A percentile compares a stretch with the other conserved stretches of the same genome.
Evolutionary conservation across 2,888 invertebrate genomes (phyloP).

Genomic region (Crioceris asparagi): DNA sequence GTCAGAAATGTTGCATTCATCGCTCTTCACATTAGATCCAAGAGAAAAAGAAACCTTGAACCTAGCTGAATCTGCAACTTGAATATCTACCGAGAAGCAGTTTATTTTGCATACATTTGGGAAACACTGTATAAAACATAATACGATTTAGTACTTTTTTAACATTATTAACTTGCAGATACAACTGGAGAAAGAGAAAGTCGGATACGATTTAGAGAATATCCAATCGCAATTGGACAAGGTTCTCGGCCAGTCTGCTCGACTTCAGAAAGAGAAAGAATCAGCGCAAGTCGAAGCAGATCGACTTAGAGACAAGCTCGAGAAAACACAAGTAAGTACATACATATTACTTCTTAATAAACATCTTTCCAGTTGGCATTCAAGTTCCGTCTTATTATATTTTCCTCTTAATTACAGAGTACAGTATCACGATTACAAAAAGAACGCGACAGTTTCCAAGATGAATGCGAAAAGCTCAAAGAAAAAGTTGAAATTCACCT

Average conservation of each 20-base stretch:
- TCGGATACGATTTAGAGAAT: conserved; percentile 82
- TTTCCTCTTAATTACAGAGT: conserved; percentile 40
- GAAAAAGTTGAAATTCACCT: conserved; percentile 75
- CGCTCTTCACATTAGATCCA: not conserved
- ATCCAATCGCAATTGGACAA: conserved; percentile 86
- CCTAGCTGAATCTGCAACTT: too few relatives aligned
- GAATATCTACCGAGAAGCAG: too few relatives aligned
- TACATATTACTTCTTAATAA: too few relatives aligned
- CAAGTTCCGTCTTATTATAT: too few relatives aligned
- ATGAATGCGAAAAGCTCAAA: conserved; percentile 70
- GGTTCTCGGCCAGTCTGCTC: conserved; percentile 72
- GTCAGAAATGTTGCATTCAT: not conserved
- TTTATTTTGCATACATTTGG: too few relatives aligned
- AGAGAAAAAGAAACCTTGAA: too few relatives aligned
- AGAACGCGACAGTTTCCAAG: conserved; percentile 73
- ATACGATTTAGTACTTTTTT: too few relatives aligned
- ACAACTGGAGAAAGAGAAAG: conserved; percentile 85
- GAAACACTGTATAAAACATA: too few relatives aligned
- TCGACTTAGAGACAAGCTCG: conserved; percentile 77
- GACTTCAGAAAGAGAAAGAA: conserved; percentile 85
- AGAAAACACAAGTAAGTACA: conserved; percentile 68
- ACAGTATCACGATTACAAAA: conserved; percentile 72
- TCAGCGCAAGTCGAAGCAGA: conserved; percentile 74
- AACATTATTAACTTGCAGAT: conserved; percentile 52
- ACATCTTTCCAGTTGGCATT: too few relatives aligned